Conservation (phyloP, 2,113 vertebrate genomes). For the Hemichromis elongatus region DNA sequence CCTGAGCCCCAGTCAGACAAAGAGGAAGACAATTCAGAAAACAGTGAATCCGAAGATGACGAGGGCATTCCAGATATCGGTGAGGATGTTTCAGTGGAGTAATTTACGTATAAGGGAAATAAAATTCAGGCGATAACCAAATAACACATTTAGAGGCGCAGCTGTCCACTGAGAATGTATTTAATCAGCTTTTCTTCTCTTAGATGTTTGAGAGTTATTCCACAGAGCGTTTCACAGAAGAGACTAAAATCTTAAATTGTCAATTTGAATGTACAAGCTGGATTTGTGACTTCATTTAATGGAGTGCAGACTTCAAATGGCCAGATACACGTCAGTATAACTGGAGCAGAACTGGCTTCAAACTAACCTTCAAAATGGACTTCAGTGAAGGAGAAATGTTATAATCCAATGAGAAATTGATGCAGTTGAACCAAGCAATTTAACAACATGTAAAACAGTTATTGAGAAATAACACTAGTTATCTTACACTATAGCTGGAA, state of each 20-base stretch:
- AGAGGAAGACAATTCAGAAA: constrained; percentile 89
- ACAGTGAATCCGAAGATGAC: constrained; percentile 92
- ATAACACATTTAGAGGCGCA: not conserved
- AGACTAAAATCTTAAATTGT: not conserved
- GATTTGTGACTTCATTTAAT: not conserved
- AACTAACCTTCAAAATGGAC: not conserved
- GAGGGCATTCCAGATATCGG: constrained; percentile 95
- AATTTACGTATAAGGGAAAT: not conserved
- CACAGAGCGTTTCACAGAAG: not conserved
- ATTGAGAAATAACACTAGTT: not conserved
- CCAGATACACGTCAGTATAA: not conserved
- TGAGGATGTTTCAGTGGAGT: constrained; percentile 39
- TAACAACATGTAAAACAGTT: not conserved
- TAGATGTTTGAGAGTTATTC: fast-evolving
- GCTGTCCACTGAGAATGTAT: not conserved
- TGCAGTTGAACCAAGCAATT: not conserved
- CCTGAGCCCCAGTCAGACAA: constrained; percentile 80
- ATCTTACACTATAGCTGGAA: not conserved
- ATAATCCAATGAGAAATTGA: not conserved
- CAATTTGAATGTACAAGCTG: not conserved
- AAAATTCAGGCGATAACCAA: not conserved
- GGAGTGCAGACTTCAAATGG: not conserved
- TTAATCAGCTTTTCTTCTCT: not conserved
- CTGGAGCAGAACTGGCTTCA: not conserved
- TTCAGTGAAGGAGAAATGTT: not conserved